Percentiles rank a stretch among this genome's conserved stretches.
phyloP scores from a whole-genome alignment of 2,888 invertebrate genomes.

The Cantharis rufa region DNA sequence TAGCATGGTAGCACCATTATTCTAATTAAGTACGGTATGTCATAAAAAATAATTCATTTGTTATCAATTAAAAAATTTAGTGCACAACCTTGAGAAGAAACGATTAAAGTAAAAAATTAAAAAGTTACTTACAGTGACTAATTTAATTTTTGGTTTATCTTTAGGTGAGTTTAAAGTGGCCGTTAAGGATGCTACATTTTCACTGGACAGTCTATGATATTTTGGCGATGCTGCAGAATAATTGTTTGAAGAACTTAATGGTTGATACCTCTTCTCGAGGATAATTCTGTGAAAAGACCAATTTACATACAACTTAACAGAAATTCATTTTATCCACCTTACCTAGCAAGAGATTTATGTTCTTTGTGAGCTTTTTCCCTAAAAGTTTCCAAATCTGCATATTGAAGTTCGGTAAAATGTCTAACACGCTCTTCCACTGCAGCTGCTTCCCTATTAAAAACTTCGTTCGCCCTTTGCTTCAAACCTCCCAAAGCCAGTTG shows the following conservation, averaged over 20 bases:
- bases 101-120: background rate
- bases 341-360: conserved; percentile 69
- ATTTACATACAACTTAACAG: background rate
- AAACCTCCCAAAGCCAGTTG: conserved; percentile 64
- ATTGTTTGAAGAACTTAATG: conserved; percentile 4
- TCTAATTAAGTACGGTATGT: background rate
- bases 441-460: conserved; percentile 69
- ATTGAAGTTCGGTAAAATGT: conserved; percentile 74
- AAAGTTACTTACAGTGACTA: conserved; percentile 18
- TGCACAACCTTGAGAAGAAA: background rate
- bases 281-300: conserved; percentile 13
- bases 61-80: background rate
- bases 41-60: background rate
- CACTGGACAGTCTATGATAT: conserved; percentile 13
- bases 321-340: conserved; percentile 26
- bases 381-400: conserved; percentile 73
- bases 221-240: conserved; percentile 12
- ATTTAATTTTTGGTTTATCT: conserved; percentile 22
- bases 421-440: conserved; percentile 77
- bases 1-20: background rate
- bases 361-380: conserved; percentile 75
- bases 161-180: conserved; percentile 20
- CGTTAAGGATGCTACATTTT: conserved; percentile 20
- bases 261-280: conserved; percentile 21
- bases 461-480: conserved; percentile 70